Evolutionary conservation across 2,888 invertebrate species (phyloP), one percentile per base, ranked within the genome.

Genomic region (Leucozona laternaria): DNA sequence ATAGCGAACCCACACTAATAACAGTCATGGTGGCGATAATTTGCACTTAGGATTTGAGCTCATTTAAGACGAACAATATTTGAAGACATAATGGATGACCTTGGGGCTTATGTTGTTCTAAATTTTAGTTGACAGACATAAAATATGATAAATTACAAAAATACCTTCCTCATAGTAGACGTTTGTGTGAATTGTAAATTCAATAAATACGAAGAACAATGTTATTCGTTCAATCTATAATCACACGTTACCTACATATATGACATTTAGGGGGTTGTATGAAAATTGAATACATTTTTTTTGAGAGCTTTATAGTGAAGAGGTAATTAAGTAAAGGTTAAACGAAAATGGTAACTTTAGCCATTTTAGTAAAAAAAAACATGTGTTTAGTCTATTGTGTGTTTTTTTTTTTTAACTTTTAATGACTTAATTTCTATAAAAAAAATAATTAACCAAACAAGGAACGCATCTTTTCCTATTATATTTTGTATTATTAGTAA

Each of bases 81-180:
- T 40, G 20, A 22, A 7, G 58, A 62, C 28, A 62, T 15, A 43
- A 62, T 62, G 8, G 40, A 45, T 28, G 45, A 31, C 45, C 28
- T 28, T 28, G n/a, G 11, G 17, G 11, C 31, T 40, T 28, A 17
- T n/a, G n/a, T n/a, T n/a, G 45, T 64, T 64, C 28, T 45, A 17
- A 64, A 64, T 45, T 45, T 45, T 17, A 17, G 17, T 43, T 60
- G 34, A 60, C 37, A 60, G 60, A 15, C 22, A 40, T 60, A 7
- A 37, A 28, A 7, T 53, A 53, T 53, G 25, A 53, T 53, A 22
- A 37, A 60, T 20, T 13, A 20, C 20, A 34, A 58, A 20, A 17
- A 20, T 20, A 31, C 11, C 57, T 20, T 28, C 25, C n/a, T 55
- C n/a, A 17, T 17, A 57, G 0, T 10, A 31, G 4, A 10, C 10